Base-by-base conservation (phyloP, 1,140 invertebrate species). In the Pantala flavescens region DNA sequence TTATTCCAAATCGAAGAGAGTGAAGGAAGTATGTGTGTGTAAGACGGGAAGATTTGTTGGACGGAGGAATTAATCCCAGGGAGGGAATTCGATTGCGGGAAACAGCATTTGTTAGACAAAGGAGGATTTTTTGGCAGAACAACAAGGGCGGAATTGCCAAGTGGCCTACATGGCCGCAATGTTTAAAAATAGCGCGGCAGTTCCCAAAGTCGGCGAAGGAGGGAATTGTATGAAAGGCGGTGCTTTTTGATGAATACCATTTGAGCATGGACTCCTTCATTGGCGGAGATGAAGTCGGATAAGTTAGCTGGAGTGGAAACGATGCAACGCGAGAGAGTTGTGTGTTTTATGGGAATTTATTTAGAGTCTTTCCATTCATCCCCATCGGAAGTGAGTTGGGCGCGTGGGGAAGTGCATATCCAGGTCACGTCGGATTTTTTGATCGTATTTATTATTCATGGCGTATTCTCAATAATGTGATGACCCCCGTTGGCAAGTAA, bases 101-200 rank as follows among this genome's bases (percentile, higher is more conserved):
- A 63, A 63, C 49, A 63, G 49, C 49, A 63, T 63, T 63, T 63
- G 49, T 63, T 63, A 63, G 49, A 21, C 49, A 63, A 63, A 63
- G 49, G 49, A 16, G 16, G 49, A 63, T 63, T 63, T 63, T 63
- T 16, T 16, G 16, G n/a, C n/a, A 21, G 49, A 63, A 63, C 12
- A 16, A 63, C 49, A 21, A 12, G 3, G 49, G n/a, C 12, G 49
- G n/a, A 63, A 63, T 63, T 63, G 49, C 49, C 49, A 63, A 63
- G 49, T 63, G 49, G 49, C 49, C 49, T 63, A 63, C 49, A 63
- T 63, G 1, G 3, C 12, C 49, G 49, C 3, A 14, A 63, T 7
- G 49, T 63, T 63, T 63, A 63, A 63, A 63, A 63, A 63, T 63
- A 63, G 49, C 12, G 49, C 2, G 3, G 49, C 3, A 63, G 28